Percentiles rank a stretch among this genome's conserved stretches.
Conservation (phyloP, 2,888 invertebrate species). For the Peribatodes rhomboidaria region DNA sequence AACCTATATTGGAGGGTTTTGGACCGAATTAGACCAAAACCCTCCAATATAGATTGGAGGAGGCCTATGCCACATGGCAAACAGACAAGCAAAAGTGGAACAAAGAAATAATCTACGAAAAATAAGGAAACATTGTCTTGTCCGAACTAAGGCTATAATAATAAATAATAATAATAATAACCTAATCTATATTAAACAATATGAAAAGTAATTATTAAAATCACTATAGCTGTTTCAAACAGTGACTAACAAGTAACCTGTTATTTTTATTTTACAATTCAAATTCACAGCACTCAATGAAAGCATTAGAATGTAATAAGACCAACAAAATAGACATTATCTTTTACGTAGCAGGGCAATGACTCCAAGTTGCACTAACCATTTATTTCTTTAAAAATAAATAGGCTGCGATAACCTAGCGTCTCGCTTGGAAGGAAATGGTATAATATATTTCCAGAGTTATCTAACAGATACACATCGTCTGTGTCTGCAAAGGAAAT, state of each 20-base stretch:
- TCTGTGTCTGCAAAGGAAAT: constrained; percentile 40
- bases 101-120: too few species aligned
- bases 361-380: constrained; percentile 39
- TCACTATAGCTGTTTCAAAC: too few species aligned
- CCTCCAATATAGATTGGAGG: too few species aligned
- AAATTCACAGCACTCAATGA: neutral
- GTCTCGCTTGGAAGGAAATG: constrained; percentile 64
- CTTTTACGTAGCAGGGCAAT: constrained; percentile 27
- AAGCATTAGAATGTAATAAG: constrained; percentile 4
- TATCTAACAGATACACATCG: constrained; percentile 66
- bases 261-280: constrained; percentile 1
- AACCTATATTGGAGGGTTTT: too few species aligned
- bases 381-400: constrained; percentile 47
- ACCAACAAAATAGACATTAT: constrained; percentile 8
- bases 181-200: too few species aligned
- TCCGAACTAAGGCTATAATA: too few species aligned
- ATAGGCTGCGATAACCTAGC: constrained; percentile 68
- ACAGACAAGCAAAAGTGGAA: too few species aligned
- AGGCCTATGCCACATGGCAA: too few species aligned
- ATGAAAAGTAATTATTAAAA: too few species aligned
- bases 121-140: too few species aligned
- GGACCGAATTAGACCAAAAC: too few species aligned
- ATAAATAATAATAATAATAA: too few species aligned
- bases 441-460: constrained; percentile 70
- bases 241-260: neutral